Evolutionary conservation across 1,140 invertebrate genomes (phyloP).

Genomic region (Pomacea maculata): DNA sequence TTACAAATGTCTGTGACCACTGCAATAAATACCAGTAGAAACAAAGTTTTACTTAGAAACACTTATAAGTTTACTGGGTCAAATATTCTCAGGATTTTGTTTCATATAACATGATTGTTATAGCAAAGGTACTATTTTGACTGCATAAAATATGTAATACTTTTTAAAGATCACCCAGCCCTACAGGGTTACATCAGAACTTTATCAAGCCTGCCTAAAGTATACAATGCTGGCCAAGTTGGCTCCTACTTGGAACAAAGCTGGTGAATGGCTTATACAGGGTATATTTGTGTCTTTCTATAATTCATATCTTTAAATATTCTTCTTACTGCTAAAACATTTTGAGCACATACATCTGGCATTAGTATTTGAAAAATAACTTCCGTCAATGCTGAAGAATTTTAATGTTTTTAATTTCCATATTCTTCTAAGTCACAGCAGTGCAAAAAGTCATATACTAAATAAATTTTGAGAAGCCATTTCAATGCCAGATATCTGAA

Average conservation of each 20-base stretch:
- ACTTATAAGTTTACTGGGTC: no score
- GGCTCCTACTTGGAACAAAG: constrained; percentile 57
- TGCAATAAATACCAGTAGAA: neutral
- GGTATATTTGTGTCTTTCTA: constrained; percentile 29
- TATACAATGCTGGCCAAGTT: constrained; percentile 51
- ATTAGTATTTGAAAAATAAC: no score
- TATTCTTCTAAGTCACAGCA: no score
- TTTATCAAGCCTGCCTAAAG: constrained; percentile 48
- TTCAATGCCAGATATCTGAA: no score
- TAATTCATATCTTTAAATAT: neutral
- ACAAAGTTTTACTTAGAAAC: neutral
- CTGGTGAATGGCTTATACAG: constrained; percentile 51
- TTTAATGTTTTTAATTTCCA: no score
- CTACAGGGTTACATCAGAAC: constrained; percentile 29
- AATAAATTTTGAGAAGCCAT: no score
- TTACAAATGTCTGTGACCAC: neutral
- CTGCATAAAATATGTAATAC: neutral
- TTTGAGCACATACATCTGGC: no score
- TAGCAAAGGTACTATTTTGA: neutral
- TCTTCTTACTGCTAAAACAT: no score
- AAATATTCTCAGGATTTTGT: no score
- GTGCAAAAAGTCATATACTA: no score
- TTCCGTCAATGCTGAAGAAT: no score
- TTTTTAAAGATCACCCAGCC: constrained; percentile 42
- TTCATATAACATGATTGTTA: neutral